These are phyloP conservation scores for Paraescarpia echinospica DNA, from an alignment of 1,140 invertebrate genomes.

Conservation along the genomic window DNA sequence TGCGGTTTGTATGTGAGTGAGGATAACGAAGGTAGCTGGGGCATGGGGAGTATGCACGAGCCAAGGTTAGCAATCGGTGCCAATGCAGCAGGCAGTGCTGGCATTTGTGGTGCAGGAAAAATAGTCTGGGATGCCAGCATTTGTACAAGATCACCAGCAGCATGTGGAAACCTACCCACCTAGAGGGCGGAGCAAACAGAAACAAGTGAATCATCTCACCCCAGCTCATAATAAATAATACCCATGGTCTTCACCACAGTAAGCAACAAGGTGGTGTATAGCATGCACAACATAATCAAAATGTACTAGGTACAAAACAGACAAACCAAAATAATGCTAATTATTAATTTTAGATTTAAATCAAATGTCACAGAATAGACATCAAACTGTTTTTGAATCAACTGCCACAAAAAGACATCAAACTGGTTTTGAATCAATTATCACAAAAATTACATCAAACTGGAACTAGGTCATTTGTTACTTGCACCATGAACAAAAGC, in stretches of 20 bases:
- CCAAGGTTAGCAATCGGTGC: neutral
- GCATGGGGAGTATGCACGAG: neutral
- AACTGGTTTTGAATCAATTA: neutral
- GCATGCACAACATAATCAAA: neutral
- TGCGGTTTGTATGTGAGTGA: neutral
- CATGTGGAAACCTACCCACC: neutral
- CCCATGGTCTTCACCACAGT: neutral
- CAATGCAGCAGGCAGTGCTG: neutral
- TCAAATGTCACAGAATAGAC: neutral
- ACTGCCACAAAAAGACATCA: neutral
- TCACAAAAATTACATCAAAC: neutral
- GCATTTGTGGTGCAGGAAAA: neutral
- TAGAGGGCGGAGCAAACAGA: neutral
- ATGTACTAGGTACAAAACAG: neutral
- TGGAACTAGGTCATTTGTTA: neutral
- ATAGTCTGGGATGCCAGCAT: neutral
- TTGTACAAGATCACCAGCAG: conserved; percentile 4
- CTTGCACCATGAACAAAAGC: neutral
- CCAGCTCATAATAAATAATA: neutral
- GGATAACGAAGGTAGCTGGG: neutral
- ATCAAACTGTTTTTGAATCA: neutral
- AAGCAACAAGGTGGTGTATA: neutral
- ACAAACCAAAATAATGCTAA: neutral
- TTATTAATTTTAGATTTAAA: neutral
- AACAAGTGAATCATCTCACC: neutral